Evolutionary conservation across 2,888 invertebrate genomes (phyloP), one percentile per base, ranked within the genome.

Genomic region (Digitonthophagus gazella): DNA sequence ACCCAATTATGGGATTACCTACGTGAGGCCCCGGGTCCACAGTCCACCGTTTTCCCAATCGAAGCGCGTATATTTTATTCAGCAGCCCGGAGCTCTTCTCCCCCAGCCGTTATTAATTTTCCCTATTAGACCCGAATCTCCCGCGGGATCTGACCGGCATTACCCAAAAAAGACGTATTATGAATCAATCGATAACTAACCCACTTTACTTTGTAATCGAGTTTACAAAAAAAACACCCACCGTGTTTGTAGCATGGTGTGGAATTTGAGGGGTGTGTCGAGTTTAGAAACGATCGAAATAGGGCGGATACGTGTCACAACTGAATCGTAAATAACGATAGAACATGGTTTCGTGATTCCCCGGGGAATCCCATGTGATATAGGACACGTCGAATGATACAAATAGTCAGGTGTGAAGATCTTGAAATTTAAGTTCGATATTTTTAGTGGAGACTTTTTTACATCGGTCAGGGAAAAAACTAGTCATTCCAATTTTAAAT

Each of bases 321-420:
- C 19, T 78, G 78, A 74, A 72, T 74, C 76, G 78, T 79, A 80
- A 79, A 80, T 80, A 79, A 79, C 78, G 72, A 73, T 73, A 76
- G 75, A 77, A 73, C 76, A 75, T 77, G 77, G 75, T 58, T 75
- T 77, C 58, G 55, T 20, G 78, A 78, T 78, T 76, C 80, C 78
- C 68, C 67, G 55, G 79, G 79, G 80, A 80, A 78, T 79, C 61
- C 61, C 73, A 74, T 78, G 78, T 80, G 80, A 80, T 80, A 79
- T 80, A 80, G 79, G 76, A 79, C 80, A 78, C 80, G 81, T 80
- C 81, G 80, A 81, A 80, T 80, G 78, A 73, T 76, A 78, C 75
- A 75, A 74, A 76, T 75, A 73, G 19, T 19, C 19, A 61, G 58
- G 58, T 61, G 18, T 61, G 61, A 61, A 20, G 61, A 20, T 18